phyloP scores from a whole-genome alignment of 2,888 invertebrate species.

The Pterobdella sp. region DNA sequence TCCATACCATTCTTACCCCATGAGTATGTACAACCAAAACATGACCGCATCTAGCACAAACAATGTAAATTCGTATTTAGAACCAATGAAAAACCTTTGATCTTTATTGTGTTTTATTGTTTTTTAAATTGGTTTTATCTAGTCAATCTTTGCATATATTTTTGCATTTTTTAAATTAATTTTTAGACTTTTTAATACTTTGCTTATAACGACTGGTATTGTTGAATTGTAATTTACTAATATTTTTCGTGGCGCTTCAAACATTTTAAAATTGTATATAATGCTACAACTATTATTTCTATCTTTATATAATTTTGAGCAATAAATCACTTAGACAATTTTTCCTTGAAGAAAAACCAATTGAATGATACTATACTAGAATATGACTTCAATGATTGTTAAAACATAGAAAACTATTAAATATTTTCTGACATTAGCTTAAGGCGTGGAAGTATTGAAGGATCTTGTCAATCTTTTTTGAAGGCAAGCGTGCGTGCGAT shows the following conservation, averaged over 20 bases:
- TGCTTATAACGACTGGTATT: background rate
- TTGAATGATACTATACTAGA: no score
- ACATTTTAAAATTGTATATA: background rate
- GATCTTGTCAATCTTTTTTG: no score
- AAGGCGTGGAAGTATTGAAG: no score
- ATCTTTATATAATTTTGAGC: no score
- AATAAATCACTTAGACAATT: no score
- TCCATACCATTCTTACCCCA: background rate
- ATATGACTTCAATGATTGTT: no score
- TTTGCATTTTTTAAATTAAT: background rate
- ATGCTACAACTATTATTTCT: background rate
- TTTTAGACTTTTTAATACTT: background rate
- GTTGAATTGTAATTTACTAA: background rate
- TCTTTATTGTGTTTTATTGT: background rate
- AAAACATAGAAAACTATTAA: no score
- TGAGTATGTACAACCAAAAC: conserved; percentile 24
- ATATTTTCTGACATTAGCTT: no score
- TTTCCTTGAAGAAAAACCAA: no score
- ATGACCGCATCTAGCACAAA: background rate
- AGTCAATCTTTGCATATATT: background rate
- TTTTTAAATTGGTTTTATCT: background rate
- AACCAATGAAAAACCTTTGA: conserved; percentile 25
- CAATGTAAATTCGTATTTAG: conserved; percentile 13
- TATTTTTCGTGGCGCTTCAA: background rate
- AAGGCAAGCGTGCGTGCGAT: background rate